Evolutionary conservation across 1,140 invertebrate species (phyloP).

Genomic region (Drosophila nebulosa): DNA sequence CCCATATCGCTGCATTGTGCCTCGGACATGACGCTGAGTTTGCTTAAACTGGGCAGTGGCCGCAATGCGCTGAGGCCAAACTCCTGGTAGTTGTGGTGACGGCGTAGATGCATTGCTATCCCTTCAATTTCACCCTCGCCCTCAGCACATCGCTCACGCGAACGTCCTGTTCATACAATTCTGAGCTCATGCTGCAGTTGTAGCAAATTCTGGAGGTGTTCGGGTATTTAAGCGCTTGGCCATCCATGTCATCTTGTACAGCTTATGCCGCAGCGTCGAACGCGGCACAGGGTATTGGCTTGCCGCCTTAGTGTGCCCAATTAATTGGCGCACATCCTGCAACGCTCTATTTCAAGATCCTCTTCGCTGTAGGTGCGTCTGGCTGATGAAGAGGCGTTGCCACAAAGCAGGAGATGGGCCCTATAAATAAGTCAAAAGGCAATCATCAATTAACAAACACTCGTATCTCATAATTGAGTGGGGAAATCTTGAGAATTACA

Average conservation of each 20-base stretch:
- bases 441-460: no score
- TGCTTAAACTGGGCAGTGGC: constrained; percentile 46
- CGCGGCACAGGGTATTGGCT: constrained; percentile 97
- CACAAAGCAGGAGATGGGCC: constrained; percentile 84
- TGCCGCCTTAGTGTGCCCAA: constrained; percentile 93
- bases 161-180: constrained; percentile 83
- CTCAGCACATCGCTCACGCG: constrained; percentile 40
- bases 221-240: constrained; percentile 83
- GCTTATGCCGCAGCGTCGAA: constrained; percentile 96
- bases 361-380: constrained; percentile 91
- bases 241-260: constrained; percentile 91
- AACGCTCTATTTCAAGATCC: constrained; percentile 93
- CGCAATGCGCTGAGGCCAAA: constrained; percentile 29
- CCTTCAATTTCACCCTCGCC: constrained; percentile 24
- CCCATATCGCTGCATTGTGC: constrained; percentile 68
- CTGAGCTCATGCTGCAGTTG: constrained; percentile 81
- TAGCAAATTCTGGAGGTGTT: constrained; percentile 61
- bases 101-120: constrained; percentile 70
- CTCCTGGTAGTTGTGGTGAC: constrained; percentile 44
- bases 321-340: constrained; percentile 93
- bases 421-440: constrained; percentile 81
- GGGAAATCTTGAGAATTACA: no score
- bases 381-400: constrained; percentile 57
- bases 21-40: constrained; percentile 52
- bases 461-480: no score